Percentiles rank a stretch among this genome's conserved stretches.
Conservation (phyloP, 2,888 invertebrate species). For the Agrypnus murinus region DNA sequence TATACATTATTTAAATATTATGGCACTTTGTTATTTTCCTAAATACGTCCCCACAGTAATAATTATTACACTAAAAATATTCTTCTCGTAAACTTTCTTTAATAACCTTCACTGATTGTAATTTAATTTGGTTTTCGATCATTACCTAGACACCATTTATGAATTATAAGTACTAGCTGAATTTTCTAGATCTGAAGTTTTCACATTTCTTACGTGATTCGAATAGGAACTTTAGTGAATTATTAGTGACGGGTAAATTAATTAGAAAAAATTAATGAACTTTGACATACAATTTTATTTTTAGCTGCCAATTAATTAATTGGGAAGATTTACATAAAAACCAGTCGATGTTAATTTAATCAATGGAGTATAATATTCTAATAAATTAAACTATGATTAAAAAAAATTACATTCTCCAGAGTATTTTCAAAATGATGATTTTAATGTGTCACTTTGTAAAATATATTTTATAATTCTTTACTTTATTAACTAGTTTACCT, state of each 20-base stretch:
- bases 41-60: neutral
- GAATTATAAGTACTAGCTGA: neutral
- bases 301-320: neutral
- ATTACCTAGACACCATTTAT: neutral
- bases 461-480: constrained; percentile 2
- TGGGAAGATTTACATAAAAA: too few species aligned
- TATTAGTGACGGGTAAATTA: neutral
- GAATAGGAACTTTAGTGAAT: neutral
- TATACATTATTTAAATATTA: constrained; percentile 32
- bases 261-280: constrained; percentile 7
- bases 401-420: neutral
- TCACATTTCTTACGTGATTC: neutral
- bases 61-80: constrained; percentile 25
- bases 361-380: too few species aligned
- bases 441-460: constrained; percentile 10
- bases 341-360: too few species aligned
- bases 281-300: constrained; percentile 10
- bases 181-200: neutral
- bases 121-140: constrained; percentile 22
- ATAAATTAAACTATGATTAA: neutral
- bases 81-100: constrained; percentile 29
- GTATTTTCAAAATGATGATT: neutral
- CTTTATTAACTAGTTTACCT: constrained; percentile 18
- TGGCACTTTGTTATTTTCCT: constrained; percentile 20
- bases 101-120: constrained; percentile 31